A percentile compares a stretch with the other conserved stretches of the same genome.
Conservation (phyloP, 2,797 vertebrate species). For the Smutsia gigantea region DNA sequence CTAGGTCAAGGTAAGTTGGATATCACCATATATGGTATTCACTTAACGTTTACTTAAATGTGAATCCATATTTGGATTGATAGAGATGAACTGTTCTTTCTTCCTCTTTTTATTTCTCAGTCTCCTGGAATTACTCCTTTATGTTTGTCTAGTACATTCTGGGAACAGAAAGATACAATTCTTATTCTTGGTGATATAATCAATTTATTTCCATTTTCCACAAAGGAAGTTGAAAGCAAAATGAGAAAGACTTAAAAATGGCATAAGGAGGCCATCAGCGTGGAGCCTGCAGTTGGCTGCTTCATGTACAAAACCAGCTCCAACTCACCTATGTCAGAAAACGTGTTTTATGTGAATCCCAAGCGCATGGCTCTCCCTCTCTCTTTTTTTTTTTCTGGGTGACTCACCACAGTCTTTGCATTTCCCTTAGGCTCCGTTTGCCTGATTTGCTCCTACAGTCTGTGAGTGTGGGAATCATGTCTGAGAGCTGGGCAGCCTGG, state of each 20-base stretch:
- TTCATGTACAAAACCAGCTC: background rate
- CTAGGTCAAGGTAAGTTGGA: background rate
- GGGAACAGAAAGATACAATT: background rate
- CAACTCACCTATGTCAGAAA: background rate
- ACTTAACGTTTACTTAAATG: background rate
- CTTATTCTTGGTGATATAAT: background rate
- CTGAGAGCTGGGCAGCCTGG: background rate
- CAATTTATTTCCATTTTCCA: background rate
- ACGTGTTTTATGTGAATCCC: background rate
- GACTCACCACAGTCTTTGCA: background rate
- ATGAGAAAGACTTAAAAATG: background rate
- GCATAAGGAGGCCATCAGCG: background rate
- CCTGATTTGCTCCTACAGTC: background rate
- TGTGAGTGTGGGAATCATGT: background rate
- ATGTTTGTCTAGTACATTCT: background rate
- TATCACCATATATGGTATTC: background rate
- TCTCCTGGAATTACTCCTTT: background rate
- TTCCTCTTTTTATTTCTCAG: background rate
- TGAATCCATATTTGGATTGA: background rate
- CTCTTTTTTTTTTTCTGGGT: too few relatives aligned
- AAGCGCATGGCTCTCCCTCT: background rate
- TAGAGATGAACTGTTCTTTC: background rate
- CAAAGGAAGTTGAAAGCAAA: background rate
- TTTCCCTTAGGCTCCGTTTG: background rate
- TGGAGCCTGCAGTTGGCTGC: background rate